A percentile compares a stretch with the other conserved stretches of the same genome.
These are phyloP conservation scores for Microctenopoma steveboyesi DNA, from an alignment of 2,797 vertebrate genomes.

Conservation along the genomic window DNA sequence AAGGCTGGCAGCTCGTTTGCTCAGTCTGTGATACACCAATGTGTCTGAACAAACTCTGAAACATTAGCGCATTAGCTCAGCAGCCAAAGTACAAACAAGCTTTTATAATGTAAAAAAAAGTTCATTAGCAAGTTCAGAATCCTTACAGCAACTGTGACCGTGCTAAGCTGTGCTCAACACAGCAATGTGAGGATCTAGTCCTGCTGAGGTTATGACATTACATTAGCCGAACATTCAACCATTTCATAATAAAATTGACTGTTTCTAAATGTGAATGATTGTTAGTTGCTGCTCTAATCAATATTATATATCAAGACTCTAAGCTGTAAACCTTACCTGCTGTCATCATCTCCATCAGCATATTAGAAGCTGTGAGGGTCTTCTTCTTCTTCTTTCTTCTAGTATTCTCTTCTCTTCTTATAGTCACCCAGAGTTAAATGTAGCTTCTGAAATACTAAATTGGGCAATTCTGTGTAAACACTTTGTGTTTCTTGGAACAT, in stretches of 20 bases:
- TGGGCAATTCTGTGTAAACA: neutral
- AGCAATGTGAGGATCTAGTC: neutral
- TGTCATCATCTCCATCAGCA: no score
- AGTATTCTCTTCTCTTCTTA: neutral
- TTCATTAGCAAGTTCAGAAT: neutral
- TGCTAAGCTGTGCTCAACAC: neutral
- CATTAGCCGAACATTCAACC: no score
- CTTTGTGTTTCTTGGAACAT: neutral
- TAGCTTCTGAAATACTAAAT: neutral
- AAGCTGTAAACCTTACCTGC: no score
- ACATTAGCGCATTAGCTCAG: neutral
- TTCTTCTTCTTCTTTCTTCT: neutral
- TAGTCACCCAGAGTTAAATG: neutral
- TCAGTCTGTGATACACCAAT: neutral
- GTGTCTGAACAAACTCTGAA: neutral
- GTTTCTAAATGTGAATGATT: no score
- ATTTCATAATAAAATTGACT: no score
- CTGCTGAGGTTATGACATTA: neutral
- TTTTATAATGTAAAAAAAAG: no score
- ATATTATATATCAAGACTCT: no score
- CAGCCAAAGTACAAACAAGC: neutral
- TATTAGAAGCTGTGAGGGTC: no score
- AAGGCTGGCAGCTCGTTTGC: neutral
- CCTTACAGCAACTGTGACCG: neutral
- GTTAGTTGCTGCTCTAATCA: no score